Evolutionary conservation across 2,888 invertebrate genomes (phyloP), one percentile per base, ranked within the genome.

Genomic region (Cantharis nigra): DNA sequence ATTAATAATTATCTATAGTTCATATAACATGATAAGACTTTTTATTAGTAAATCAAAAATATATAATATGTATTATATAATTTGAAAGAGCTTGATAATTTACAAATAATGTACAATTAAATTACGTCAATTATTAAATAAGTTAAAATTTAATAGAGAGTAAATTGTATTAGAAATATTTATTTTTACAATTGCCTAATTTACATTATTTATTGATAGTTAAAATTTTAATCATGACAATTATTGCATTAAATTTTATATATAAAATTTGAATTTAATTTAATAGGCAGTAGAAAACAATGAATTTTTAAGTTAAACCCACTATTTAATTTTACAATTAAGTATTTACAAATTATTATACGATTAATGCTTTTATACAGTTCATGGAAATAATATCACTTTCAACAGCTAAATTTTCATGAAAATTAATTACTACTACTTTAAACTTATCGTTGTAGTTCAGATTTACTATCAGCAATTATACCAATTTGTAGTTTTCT

Each of bases 131-230:
- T 65, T 65, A 65, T n/a, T 65, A 23, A 65, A 20, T 20, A 65
- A 65, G 20, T 65, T 65, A 65, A 23, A 33, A 23, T 65, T 65
- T 65, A 65, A 65, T 65, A 75, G 75, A 75, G 75, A 70, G 63
- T 72, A 78, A 78, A 75, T 65, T 74, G 75, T 75, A 65, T 67
- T 65, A 67, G 20, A 71, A 71, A 69, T 67, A 72, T 72, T 72
- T 75, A 26, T 26, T 72, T 74, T 75, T 26, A 78, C 75, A 78
- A 75, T 75, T 70, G 69, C 49, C 78, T 78, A 78, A 65, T 72
- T 33, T 74, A 77, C 62, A 74, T 70, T 67, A 71, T 62, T 28
- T 64, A 33, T 74, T 71, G 18, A 74, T 63, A 76, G 72, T 49
- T 33, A 77, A 71, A 67, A 16, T 26, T 71, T 14, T 30, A 14